phyloP scores from a whole-genome alignment of 1,140 invertebrate species.

The Calephelis virginiensis region DNA sequence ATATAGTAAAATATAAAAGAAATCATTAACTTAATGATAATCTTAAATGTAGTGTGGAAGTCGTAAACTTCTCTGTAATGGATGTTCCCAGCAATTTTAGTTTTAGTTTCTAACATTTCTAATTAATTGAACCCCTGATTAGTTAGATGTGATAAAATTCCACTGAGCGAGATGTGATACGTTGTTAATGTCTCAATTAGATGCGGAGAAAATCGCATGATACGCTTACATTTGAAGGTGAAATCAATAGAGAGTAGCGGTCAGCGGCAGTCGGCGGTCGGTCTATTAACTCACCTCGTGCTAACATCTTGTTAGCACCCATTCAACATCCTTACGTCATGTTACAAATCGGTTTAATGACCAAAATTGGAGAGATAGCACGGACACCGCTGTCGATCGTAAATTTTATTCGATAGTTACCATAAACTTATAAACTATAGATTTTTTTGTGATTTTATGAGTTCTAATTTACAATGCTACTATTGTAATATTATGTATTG shows the following conservation, averaged over 20 bases:
- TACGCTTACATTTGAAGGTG: conserved; percentile 48
- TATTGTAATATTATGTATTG: neutral
- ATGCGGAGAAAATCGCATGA: conserved; percentile 40
- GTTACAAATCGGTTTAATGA: conserved; percentile 38
- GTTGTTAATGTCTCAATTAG: conserved; percentile 36
- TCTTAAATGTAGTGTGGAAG: neutral
- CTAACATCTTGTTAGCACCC: conserved; percentile 63
- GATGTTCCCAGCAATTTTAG: neutral
- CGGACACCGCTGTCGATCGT: neutral
- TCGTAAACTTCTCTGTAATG: neutral
- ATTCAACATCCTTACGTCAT: conserved; percentile 56
- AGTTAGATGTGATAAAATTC: conserved; percentile 1
- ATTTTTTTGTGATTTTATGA: neutral
- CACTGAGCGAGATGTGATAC: neutral
- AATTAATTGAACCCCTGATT: neutral
- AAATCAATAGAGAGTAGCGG: conserved; percentile 47
- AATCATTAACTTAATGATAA: too few species aligned
- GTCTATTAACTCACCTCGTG: conserved; percentile 26
- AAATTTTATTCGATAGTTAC: neutral
- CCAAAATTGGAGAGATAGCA: conserved; percentile 25
- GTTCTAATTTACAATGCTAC: neutral
- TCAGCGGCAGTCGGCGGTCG: conserved; percentile 30
- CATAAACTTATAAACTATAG: neutral
- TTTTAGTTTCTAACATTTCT: conserved; percentile 2
- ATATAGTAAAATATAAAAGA: too few species aligned